Conservation (phyloP, 1,140 invertebrate genomes). For the Agrilus planipennis region DNA sequence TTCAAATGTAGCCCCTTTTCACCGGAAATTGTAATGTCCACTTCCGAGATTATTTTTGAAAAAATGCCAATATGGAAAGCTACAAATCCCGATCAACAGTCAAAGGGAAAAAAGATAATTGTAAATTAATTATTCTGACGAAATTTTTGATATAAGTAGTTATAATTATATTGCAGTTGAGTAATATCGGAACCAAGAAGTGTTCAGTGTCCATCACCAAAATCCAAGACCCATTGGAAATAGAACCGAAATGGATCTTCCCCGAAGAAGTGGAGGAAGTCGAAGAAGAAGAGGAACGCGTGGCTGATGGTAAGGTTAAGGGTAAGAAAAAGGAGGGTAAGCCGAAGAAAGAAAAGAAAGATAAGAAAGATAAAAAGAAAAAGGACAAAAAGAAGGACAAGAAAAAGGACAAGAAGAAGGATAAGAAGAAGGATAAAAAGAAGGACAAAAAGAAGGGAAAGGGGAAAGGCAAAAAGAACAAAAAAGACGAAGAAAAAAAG, state of each 20-base stretch:
- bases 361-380: not conserved
- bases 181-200: constrained; percentile 12
- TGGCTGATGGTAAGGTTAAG: too few relatives aligned
- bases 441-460: not conserved
- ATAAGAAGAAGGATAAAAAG: constrained; percentile 6
- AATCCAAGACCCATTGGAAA: constrained; percentile 8
- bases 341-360: too few relatives aligned
- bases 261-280: not conserved
- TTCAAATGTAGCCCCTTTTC: constrained; percentile 10
- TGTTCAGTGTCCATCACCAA: constrained; percentile 13
- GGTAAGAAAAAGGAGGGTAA: too few relatives aligned
- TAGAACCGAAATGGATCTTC: not conserved
- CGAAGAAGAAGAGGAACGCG: too few relatives aligned
- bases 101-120: constrained; percentile 9
- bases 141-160: not conserved
- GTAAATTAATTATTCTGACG: constrained; percentile 1
- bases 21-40: constrained; percentile 10
- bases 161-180: constrained; percentile 4
- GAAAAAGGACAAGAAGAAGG: constrained; percentile 5
- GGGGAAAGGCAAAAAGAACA: not conserved
- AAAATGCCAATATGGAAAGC: constrained; percentile 15
- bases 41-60: constrained; percentile 13
- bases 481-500: not conserved
- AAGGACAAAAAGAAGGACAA: too few relatives aligned
- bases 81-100: not conserved